phyloP scores from a whole-genome alignment of 2,888 invertebrate species.

The Ecliptopera silaceata region DNA sequence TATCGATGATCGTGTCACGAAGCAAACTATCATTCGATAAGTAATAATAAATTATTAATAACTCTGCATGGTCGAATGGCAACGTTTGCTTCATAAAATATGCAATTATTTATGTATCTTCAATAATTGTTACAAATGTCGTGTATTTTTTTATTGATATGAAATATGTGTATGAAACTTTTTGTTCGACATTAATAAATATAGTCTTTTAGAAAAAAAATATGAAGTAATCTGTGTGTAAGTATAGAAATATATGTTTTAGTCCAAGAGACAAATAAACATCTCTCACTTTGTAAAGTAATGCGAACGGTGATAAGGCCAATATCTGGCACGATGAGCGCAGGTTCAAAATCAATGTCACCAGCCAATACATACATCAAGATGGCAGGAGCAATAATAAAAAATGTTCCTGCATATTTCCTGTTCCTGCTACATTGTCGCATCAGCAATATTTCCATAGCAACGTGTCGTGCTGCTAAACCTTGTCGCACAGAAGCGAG shows the following conservation, averaged over 20 bases:
- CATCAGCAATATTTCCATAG: slow-evolving; percentile 18
- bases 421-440: slow-evolving; percentile 6
- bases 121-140: background rate
- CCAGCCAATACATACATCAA: too few relatives aligned
- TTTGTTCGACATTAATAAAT: too few relatives aligned
- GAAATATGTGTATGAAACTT: too few relatives aligned
- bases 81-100: slow-evolving; percentile 16
- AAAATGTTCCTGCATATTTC: background rate
- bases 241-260: too few relatives aligned
- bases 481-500: slow-evolving; percentile 33
- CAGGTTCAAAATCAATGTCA: too few relatives aligned
- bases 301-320: too few relatives aligned
- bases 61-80: slow-evolving; percentile 13
- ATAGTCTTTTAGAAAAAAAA: too few relatives aligned
- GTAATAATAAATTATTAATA: slow-evolving; percentile 2
- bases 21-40: background rate
- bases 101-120: background rate
- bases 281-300: too few relatives aligned
- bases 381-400: background rate
- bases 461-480: slow-evolving; percentile 21
- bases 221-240: too few relatives aligned
- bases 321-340: too few relatives aligned
- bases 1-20: slow-evolving; percentile 11
- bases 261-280: too few relatives aligned
- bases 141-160: too few relatives aligned